phyloP scores from a whole-genome alignment of 2,888 invertebrate species.

The Ectemnius lituratus region DNA sequence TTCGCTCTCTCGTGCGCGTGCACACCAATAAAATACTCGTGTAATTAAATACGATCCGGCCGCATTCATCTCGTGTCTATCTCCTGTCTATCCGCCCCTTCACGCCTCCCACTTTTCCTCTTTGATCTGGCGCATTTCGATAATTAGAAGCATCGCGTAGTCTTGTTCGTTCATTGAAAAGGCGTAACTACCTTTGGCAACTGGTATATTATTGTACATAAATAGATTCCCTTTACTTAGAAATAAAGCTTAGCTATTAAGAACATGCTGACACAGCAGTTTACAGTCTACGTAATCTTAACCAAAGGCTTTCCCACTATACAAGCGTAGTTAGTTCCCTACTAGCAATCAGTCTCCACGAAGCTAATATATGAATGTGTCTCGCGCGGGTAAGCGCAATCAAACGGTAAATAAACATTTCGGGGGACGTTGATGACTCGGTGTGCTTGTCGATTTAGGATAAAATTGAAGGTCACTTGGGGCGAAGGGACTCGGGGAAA shows the following conservation, averaged over 20 bases:
- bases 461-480: slow-evolving; percentile 7
- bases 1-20: slow-evolving; percentile 49
- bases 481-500: not conserved
- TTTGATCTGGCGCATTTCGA: slow-evolving; percentile 52
- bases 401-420: too few relatives aligned
- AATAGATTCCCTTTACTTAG: too few relatives aligned
- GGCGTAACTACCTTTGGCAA: too few relatives aligned
- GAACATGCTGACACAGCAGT: too few relatives aligned
- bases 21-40: slow-evolving; percentile 75
- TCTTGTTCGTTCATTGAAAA: not conserved
- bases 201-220: too few relatives aligned
- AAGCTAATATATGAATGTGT: too few relatives aligned
- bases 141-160: slow-evolving; percentile 42
- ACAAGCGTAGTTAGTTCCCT: slow-evolving; percentile 3
- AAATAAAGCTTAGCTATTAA: too few relatives aligned
- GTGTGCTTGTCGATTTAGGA: too few relatives aligned
- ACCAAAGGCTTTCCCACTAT: too few relatives aligned
- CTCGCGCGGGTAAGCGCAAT: too few relatives aligned
- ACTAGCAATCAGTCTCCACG: not conserved
- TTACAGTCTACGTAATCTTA: too few relatives aligned
- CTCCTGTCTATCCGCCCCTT: slow-evolving; percentile 48
- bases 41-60: slow-evolving; percentile 75
- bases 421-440: too few relatives aligned
- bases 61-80: slow-evolving; percentile 65
- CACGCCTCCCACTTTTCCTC: slow-evolving; percentile 32